These are phyloP conservation scores for Ceratoteleas bidentatus DNA, from an alignment of 1,140 invertebrate species.

Conservation along the genomic window DNA sequence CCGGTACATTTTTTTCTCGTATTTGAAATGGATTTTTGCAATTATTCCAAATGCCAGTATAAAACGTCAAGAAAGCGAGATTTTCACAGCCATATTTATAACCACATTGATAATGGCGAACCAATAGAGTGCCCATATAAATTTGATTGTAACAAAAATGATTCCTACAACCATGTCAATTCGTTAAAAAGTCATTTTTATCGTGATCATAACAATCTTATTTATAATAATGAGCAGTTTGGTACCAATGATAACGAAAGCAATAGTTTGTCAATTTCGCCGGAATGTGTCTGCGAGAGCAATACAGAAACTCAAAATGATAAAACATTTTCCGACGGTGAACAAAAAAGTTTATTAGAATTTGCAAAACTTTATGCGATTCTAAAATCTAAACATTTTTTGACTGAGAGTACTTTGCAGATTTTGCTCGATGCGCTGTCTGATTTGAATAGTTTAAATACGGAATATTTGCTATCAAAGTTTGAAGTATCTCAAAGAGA, in stretches of 20 bases:
- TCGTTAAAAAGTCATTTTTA: conserved; percentile 35
- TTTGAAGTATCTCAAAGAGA: conserved; percentile 29
- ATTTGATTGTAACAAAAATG: conserved; percentile 7
- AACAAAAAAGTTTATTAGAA: conserved; percentile 29
- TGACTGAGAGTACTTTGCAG: conserved; percentile 31
- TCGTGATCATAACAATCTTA: conserved; percentile 3
- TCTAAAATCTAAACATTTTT: conserved; percentile 39
- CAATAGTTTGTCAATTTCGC: neutral
- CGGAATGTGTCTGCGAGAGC: neutral
- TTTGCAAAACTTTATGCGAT: conserved; percentile 45
- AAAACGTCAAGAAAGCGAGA: conserved; percentile 19
- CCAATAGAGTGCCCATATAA: conserved; percentile 31
- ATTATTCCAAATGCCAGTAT: conserved; percentile 22
- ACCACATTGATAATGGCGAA: conserved; percentile 36
- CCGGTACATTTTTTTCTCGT: no score
- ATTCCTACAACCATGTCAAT: conserved; percentile 12
- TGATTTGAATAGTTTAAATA: conserved; percentile 36
- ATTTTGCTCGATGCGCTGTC: conserved; percentile 24
- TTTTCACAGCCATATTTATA: conserved; percentile 47
- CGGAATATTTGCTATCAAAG: conserved; percentile 37
- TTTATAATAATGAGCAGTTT: conserved; percentile 4
- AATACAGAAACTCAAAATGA: conserved; percentile 3
- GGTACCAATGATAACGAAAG: neutral
- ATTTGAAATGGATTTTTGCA: conserved; percentile 23
- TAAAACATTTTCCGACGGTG: neutral